Evolutionary conservation across 2,797 vertebrate species (phyloP).

Genomic region (Eurystomus glaucurus): DNA sequence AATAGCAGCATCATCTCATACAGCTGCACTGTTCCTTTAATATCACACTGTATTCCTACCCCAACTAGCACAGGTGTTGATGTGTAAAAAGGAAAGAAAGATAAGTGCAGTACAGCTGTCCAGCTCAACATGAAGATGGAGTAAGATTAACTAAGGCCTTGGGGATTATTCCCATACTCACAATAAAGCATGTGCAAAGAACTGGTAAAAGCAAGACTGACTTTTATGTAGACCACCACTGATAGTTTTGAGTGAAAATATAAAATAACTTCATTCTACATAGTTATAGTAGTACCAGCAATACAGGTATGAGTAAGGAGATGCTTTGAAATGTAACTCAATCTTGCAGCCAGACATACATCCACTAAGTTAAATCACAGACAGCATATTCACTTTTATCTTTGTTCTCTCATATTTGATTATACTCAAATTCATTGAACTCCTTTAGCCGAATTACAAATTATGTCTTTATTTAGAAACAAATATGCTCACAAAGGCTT

Average conservation of each 20-base stretch:
- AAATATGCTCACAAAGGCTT: constrained; percentile 38
- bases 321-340: constrained; percentile 29
- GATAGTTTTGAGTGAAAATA: not conserved
- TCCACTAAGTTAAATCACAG: not conserved
- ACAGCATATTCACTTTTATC: constrained; percentile 9
- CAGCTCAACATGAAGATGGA: not conserved
- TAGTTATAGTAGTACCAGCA: not conserved
- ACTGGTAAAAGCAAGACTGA: not conserved
- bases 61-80: not conserved
- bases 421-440: constrained; percentile 9
- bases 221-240: not conserved
- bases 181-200: not conserved
- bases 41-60: not conserved
- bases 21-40: not conserved
- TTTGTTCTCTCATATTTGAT: constrained; percentile 58
- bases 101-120: not conserved
- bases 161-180: not conserved
- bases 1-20: not conserved
- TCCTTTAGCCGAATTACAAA: constrained; percentile 56
- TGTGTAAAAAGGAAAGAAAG: not conserved
- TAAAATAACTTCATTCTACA: not conserved
- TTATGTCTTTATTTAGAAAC: constrained; percentile 59
- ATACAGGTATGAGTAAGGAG: not conserved
- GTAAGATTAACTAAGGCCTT: not conserved
- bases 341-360: not conserved